Percentiles rank a stretch among this genome's conserved stretches.
Evolutionary conservation across 2,888 invertebrate species (phyloP).

Genomic region (Boloria euphrosyne): DNA sequence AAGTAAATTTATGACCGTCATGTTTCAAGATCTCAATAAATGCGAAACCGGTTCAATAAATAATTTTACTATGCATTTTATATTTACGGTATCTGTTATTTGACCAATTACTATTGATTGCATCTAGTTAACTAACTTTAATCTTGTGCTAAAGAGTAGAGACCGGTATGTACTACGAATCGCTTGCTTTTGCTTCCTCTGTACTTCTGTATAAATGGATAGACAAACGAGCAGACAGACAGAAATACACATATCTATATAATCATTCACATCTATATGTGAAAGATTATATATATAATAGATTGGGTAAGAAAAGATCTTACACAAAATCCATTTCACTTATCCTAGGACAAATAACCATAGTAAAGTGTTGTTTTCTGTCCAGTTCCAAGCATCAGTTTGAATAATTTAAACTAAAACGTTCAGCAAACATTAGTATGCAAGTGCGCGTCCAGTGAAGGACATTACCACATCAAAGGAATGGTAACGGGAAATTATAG

Average conservation of each 20-base stretch:
- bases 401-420: constrained; percentile 24
- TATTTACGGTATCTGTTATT: background rate
- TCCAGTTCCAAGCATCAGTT: constrained; percentile 5
- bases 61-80: background rate
- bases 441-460: constrained; percentile 18
- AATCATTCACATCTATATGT: no score
- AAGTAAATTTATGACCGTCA: background rate
- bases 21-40: constrained; percentile 9
- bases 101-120: no score
- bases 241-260: no score
- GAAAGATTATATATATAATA: no score
- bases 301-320: no score
- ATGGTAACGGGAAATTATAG: constrained; percentile 26
- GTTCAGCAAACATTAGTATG: constrained; percentile 27
- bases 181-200: no score
- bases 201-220: no score
- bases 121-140: no score
- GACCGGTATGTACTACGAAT: no score
- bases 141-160: no score
- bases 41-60: background rate
- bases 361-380: constrained; percentile 8
- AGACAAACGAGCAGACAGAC: no score
- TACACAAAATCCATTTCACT: constrained; percentile 10
- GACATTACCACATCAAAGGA: constrained; percentile 34
- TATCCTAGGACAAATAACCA: constrained; percentile 17